Evolutionary conservation across 2,113 vertebrate species (phyloP), one percentile per base, ranked within the genome.

Genomic region (Neolamprologus modestus): DNA sequence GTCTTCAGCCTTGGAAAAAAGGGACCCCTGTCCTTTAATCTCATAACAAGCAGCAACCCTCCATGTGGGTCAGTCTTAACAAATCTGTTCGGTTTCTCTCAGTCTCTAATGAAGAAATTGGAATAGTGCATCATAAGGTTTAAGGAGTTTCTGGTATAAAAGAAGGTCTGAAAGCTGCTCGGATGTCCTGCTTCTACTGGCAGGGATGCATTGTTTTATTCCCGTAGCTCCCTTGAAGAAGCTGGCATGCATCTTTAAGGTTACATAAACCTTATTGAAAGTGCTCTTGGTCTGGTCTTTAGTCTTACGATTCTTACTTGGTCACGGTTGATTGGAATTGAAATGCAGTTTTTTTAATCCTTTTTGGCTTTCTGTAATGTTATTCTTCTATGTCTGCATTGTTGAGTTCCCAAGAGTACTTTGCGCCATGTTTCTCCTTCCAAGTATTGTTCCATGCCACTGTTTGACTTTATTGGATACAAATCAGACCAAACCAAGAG

Each of bases 391-490:
- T 35, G 66, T 89, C 26, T 83, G 8, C 71, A 54, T 92, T 94
- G 90, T 89, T 92, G 86, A 90, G 91, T 89, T 91, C 85, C 84
- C 76, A 81, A 82, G 89, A 92, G 82, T 52, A 81, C 89, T 85
- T 55, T 83, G n/a, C 33, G 82, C 24, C 90, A 91, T 59, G 54
- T 88, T 89, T 93, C 57, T 88, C 88, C 92, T 95, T 95, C 93
- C 93, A 94, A 95, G 91, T 92, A 94, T 95, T 95, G 91, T 95
- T 94, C 89, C 24, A 84, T 45, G 57, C n/a, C n/a, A 24, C 31
- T 14, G 68, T 82, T 83, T 82, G 24, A 17, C 45, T 71, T 88
- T 53, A 24, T 42, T 84, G 63, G 84, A 86, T 17, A 78, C 37
- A 84, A 57, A 88, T 19, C n/a, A 85, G 88, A 76, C 78, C 84